A percentile compares a stretch with the other conserved stretches of the same genome.
phyloP scores from a whole-genome alignment of 2,797 vertebrate genomes.

The Ptychadena robeensis region DNA sequence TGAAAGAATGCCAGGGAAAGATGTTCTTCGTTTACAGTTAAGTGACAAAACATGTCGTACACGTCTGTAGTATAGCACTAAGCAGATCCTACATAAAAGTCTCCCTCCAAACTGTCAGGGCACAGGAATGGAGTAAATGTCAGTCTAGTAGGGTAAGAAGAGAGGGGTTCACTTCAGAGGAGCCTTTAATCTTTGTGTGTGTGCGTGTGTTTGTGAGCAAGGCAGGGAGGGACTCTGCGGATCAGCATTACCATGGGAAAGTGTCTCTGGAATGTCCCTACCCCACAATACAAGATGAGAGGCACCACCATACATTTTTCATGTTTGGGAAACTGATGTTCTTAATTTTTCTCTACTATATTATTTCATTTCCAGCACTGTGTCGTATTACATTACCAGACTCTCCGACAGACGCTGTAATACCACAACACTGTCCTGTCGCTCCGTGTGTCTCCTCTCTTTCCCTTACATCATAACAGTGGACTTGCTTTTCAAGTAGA shows the following conservation, averaged over 20 bases:
- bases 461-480: neutral
- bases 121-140: constrained; percentile 60
- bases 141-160: constrained; percentile 49
- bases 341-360: constrained; percentile 61
- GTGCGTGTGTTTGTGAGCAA: constrained; percentile 56
- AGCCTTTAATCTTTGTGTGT: constrained; percentile 63
- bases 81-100: constrained; percentile 63
- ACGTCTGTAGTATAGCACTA: constrained; percentile 66
- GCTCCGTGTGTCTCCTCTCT: neutral
- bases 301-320: constrained; percentile 58
- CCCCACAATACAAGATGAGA: constrained; percentile 59
- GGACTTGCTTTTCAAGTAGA: neutral
- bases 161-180: constrained; percentile 52
- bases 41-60: constrained; percentile 66
- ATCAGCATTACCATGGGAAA: constrained; percentile 60
- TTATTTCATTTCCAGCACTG: constrained; percentile 59
- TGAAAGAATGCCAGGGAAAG: constrained; percentile 68
- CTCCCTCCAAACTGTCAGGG: constrained; percentile 55
- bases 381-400: constrained; percentile 57
- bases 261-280: constrained; percentile 63
- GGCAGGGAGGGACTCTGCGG: constrained; percentile 32
- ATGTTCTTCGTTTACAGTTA: constrained; percentile 70
- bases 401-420: constrained; percentile 38
- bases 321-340: constrained; percentile 46
- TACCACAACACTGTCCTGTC: constrained; percentile 51